Evolutionary conservation across 2,113 vertebrate species (phyloP).

Genomic region (Suricata suricatta): DNA sequence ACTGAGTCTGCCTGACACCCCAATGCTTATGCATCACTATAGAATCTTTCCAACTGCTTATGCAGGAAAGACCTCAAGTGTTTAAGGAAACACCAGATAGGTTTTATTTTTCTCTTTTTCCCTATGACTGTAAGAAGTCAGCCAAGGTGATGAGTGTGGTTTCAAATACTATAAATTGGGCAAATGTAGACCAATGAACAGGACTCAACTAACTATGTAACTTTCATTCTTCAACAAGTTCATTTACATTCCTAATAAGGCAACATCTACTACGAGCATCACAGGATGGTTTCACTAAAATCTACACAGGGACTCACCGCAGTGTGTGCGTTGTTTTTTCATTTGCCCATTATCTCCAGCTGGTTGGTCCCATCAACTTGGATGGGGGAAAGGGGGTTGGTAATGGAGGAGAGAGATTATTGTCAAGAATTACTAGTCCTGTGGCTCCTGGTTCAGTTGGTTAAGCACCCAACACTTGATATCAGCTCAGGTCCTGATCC

Average conservation of each 20-base stretch:
- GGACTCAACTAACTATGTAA: background rate
- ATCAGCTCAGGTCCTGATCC: no score
- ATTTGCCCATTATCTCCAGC: slow-evolving; percentile 22
- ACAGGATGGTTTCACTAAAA: background rate
- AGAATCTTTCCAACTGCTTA: background rate
- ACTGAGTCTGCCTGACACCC: background rate
- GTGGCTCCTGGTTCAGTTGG: no score
- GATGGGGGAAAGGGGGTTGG: background rate
- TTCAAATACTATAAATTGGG: slow-evolving; percentile 13
- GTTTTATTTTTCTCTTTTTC: background rate
- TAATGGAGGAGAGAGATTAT: background rate
- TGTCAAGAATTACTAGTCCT: background rate
- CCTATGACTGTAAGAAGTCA: background rate
- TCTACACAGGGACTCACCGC: background rate
- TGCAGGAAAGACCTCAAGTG: background rate
- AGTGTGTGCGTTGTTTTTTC: background rate
- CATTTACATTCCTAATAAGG: slow-evolving; percentile 60
- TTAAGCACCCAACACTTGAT: no score
- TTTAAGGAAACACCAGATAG: background rate
- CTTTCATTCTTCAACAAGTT: background rate
- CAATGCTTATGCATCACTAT: background rate
- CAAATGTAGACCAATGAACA: background rate
- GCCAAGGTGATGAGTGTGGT: background rate
- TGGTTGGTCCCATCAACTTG: background rate
- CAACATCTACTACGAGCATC: background rate